Evolutionary conservation across 2,113 vertebrate species (phyloP), one percentile per base, ranked within the genome.

Genomic region (Danio rerio): DNA sequence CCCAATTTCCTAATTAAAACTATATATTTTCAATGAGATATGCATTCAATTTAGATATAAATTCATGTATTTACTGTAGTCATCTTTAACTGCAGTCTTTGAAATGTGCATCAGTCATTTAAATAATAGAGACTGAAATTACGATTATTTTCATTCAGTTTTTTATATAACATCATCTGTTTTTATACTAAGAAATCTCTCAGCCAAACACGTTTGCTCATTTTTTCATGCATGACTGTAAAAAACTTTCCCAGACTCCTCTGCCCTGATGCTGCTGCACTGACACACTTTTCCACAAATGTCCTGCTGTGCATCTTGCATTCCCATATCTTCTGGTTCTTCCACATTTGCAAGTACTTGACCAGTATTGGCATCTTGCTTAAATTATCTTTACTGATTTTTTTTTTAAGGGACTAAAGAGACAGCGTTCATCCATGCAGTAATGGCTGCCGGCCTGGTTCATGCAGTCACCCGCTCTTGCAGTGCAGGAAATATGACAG

Each of bases 401-500:
- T 49, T 9, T n/a, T 31, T 21, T 63, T 5, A 10, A 99, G 98
- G 97, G 81, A 98, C 98, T 0, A 99, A 98, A 90, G 98, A 99
- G 88, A 95, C 95, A 0, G 97, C 98, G 0, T 99, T 99, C 81
- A 93, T 99, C 53, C 91, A 95, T 0, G 97, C 97, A 0, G 94
- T 99, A 89, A 96, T 94, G 81, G 95, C 97, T 0, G 98, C 98
- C 0, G 97, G 96, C 2, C 94, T 99, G 6, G 96, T 98, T 80
- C 96, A 99, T 45, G 90, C 96, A 0, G 92, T 99, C 87, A 99
- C 98, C 0, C 96, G 95, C 9, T 93, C 95, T 0, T 99, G 98
- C 89, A 99, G 98, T 0, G 95, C 95, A 0, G 98, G 97, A 0
- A 98, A 99, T 86, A 85, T 96, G 92, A 97, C 96, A 0, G 97